Evolutionary conservation across 2,797 vertebrate species (phyloP), one percentile per base, ranked within the genome.

Genomic region (Bucorvus abyssinicus): DNA sequence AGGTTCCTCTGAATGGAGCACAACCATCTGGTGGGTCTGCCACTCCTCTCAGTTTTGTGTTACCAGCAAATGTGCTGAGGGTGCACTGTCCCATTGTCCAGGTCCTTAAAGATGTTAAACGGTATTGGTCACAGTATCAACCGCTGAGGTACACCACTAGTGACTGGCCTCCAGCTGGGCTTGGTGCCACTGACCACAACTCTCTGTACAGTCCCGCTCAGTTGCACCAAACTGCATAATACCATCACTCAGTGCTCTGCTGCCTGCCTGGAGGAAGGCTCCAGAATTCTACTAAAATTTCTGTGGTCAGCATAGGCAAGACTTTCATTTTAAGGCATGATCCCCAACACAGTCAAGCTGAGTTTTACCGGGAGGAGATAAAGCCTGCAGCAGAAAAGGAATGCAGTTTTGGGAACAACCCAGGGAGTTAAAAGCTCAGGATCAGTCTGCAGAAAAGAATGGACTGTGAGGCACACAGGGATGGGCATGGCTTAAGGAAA

Each of bases 121-220:
- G 11, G 20, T n/a, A 32, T 1, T 57, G 27, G 30, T 38, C 36
- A 24, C 47, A 50, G 11, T 36, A 80, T 36, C 53, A 49, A 20
- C 10, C 3, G 0, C 0, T 26, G 18, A 14, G 30, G 18, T 38
- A 32, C 17, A 24, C 7, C 13, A 53, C 20, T 38, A 20, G 24
- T 30, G 50, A 29, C 38, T 40, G 38, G 38, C 38, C 38, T 40
- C 38, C 38, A 40, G 38, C 38, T 52, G 53, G 36, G 50, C 44
- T 13, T 32, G 15, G 29, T 73, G n/a, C 38, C 4, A 8, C 29
- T 73, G n/a, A 47, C 45, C 44, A 70, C 38, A 36, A 14, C 7
- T 10, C 7, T 10, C n/a, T 59, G 22, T 36, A 36, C 36, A 20
- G 29, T 26, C 22, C 17, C 6, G 16, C 32, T 64, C 59, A 42